Conservation (phyloP, 2,113 vertebrate species). For the Oreochromis tanganicae region DNA sequence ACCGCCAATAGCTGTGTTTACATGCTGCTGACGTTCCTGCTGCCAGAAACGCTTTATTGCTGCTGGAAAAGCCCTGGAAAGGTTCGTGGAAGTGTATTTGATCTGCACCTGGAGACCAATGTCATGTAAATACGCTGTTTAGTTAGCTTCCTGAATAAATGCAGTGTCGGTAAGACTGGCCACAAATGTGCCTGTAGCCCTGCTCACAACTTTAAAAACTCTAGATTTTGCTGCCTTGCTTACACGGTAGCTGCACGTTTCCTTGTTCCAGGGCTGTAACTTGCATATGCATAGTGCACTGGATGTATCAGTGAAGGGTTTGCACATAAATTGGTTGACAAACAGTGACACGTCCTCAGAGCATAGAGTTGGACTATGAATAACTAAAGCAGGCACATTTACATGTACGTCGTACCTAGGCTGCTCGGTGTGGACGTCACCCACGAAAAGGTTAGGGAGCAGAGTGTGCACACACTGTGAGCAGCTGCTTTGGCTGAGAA, state of each 20-base stretch:
- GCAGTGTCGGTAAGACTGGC: neutral
- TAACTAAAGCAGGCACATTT: neutral
- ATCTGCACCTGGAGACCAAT: neutral
- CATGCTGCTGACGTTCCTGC: neutral
- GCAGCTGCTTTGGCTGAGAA: conserved; percentile 22
- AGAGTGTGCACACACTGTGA: neutral
- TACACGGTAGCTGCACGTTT: neutral
- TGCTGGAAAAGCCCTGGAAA: neutral
- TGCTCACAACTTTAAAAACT: neutral
- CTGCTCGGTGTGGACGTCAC: neutral
- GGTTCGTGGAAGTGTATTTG: neutral
- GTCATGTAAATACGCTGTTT: neutral
- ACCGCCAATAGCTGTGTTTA: conserved; percentile 24
- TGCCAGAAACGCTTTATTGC: neutral
- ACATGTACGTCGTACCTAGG: neutral
- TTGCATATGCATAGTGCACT: neutral
- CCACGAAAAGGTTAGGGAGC: neutral
- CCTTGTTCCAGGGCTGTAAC: neutral
- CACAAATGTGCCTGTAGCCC: neutral
- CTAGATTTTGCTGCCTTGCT: neutral
- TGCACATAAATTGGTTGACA: neutral
- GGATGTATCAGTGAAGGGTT: neutral
- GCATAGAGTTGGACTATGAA: neutral
- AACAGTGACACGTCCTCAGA: neutral
- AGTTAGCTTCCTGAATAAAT: too few relatives aligned